Percentiles rank a stretch among this genome's conserved stretches.
Conservation (phyloP, 2,888 invertebrate species). For the Vesta saturnalis region DNA sequence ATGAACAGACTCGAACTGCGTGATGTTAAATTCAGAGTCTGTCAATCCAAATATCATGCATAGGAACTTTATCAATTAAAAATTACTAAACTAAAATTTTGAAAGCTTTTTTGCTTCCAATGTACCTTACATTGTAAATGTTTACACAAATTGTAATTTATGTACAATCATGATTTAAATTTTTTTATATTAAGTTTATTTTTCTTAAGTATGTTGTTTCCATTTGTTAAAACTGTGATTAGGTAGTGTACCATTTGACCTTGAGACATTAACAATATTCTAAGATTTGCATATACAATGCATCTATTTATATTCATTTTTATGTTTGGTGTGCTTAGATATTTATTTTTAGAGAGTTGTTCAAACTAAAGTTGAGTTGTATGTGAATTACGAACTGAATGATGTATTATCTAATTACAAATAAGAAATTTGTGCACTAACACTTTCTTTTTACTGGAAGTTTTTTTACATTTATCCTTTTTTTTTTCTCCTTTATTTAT, state of each 20-base stretch:
- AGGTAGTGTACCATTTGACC: conserved; percentile 6
- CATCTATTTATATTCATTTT: conserved; percentile 5
- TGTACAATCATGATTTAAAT: conserved; percentile 2
- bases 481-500: conserved; percentile 17
- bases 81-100: neutral
- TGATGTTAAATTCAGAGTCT: conserved; percentile 6
- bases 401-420: conserved; percentile 20
- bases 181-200: conserved; percentile 7
- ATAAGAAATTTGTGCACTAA: neutral
- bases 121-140: conserved; percentile 11
- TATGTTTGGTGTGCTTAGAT: neutral
- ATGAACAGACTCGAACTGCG: neutral
- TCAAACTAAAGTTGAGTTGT: neutral
- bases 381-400: conserved; percentile 11
- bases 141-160: conserved; percentile 7
- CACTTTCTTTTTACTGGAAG: conserved; percentile 1
- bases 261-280: neutral
- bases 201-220: conserved; percentile 7
- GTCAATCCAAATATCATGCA: conserved; percentile 4
- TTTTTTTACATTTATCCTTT: conserved; percentile 19
- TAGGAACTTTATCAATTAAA: neutral
- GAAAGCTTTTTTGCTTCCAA: neutral
- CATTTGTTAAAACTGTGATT: conserved; percentile 13
- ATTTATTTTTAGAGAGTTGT: conserved; percentile 2
- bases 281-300: neutral